Percentiles rank a stretch among this genome's conserved stretches.
Evolutionary conservation across 2,888 invertebrate genomes (phyloP).

Genomic region (Stratiomys singularior): DNA sequence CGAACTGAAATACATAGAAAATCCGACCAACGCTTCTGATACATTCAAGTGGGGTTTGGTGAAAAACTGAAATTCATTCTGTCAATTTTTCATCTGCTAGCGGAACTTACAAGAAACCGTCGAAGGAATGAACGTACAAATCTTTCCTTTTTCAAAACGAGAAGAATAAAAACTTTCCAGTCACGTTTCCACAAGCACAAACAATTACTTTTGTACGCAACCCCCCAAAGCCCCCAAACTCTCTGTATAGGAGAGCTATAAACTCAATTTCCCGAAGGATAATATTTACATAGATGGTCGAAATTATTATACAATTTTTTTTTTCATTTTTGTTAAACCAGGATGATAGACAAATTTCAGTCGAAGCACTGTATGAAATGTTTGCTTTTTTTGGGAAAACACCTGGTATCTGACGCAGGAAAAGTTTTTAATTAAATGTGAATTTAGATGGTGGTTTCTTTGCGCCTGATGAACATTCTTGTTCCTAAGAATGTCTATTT

Average conservation of each 20-base stretch:
- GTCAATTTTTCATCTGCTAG: slow-evolving; percentile 42
- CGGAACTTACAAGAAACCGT: neutral
- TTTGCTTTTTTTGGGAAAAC: slow-evolving; percentile 21
- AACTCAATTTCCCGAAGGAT: slow-evolving; percentile 38
- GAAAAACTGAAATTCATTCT: slow-evolving; percentile 44
- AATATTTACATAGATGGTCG: slow-evolving; percentile 42
- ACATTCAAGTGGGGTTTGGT: neutral
- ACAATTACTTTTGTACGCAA: slow-evolving; percentile 39
- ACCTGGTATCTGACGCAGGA: slow-evolving; percentile 23
- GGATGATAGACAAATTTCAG: slow-evolving; percentile 31
- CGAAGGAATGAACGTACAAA: slow-evolving; percentile 1
- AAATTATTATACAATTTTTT: slow-evolving; percentile 36
- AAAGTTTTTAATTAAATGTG: slow-evolving; percentile 46
- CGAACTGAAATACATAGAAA: neutral
- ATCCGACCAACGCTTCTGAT: too few species aligned
- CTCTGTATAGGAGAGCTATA: slow-evolving; percentile 28
- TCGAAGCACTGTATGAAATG: neutral
- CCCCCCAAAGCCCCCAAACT: slow-evolving; percentile 1
- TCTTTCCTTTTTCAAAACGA: slow-evolving; percentile 13
- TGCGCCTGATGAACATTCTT: neutral
- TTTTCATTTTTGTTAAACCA: neutral
- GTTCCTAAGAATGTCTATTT: neutral
- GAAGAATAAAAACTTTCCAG: slow-evolving; percentile 34
- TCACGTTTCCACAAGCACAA: slow-evolving; percentile 37
- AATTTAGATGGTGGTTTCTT: slow-evolving; percentile 1